These are phyloP conservation scores for Ischnura elegans DNA, from an alignment of 2,888 invertebrate species.

Conservation along the genomic window DNA sequence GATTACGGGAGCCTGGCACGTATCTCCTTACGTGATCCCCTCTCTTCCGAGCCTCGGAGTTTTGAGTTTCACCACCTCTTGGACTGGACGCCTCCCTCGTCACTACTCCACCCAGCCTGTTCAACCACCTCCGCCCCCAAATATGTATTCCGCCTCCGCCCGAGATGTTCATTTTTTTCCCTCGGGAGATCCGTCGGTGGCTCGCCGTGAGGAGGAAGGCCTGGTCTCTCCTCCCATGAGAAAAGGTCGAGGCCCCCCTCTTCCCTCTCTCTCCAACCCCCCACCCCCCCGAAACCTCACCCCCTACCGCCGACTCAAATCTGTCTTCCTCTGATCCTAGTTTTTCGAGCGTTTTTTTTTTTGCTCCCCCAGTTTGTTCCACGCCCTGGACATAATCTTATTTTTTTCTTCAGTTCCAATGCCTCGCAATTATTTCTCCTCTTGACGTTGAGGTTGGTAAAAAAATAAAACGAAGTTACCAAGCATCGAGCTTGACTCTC, in stretches of 20 bases:
- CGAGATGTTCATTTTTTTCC: not conserved
- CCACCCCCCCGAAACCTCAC: not conserved
- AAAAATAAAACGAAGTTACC: not conserved
- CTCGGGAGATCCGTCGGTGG: not conserved
- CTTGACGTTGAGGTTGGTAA: not conserved
- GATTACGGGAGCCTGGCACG: too few species aligned
- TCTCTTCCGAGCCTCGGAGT: too few species aligned
- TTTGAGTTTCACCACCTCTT: too few species aligned
- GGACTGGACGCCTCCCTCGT: too few species aligned
- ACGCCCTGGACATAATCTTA: not conserved
- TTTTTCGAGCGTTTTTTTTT: not conserved
- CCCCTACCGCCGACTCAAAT: not conserved
- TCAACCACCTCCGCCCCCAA: too few species aligned
- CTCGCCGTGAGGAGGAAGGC: not conserved
- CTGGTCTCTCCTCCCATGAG: not conserved
- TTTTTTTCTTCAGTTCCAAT: not conserved
- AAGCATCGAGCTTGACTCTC: not conserved
- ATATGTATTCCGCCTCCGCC: too few species aligned
- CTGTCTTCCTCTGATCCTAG: not conserved
- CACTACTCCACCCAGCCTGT: too few species aligned
- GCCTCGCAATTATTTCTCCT: not conserved
- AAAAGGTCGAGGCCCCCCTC: not conserved
- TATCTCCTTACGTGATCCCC: too few species aligned
- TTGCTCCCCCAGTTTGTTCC: not conserved
- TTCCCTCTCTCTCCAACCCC: not conserved